phyloP scores from a whole-genome alignment of 2,888 invertebrate genomes.

The Dryadula phaetusa region DNA sequence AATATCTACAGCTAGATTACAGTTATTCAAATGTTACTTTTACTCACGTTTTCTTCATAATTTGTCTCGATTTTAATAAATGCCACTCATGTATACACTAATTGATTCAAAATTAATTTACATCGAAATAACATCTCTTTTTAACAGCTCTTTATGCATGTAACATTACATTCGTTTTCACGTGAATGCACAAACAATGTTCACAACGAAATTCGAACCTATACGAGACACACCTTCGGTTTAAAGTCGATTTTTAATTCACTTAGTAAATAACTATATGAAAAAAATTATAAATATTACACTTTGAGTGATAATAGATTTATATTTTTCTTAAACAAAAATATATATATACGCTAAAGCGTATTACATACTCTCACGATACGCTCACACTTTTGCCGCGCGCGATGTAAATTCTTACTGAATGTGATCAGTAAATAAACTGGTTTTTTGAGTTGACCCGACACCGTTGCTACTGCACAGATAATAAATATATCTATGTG shows the following conservation, averaged over 20 bases:
- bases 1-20: slow-evolving; percentile 54
- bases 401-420: slow-evolving; percentile 50
- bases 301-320: slow-evolving; percentile 24
- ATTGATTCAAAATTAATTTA: slow-evolving; percentile 55
- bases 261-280: slow-evolving; percentile 31
- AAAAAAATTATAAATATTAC: slow-evolving; percentile 23
- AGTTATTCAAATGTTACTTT: slow-evolving; percentile 69
- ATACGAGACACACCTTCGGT: slow-evolving; percentile 64
- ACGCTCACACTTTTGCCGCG: slow-evolving; percentile 52
- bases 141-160: slow-evolving; percentile 53
- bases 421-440: slow-evolving; percentile 77
- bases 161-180: slow-evolving; percentile 62
- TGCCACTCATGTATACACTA: slow-evolving; percentile 67
- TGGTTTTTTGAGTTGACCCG: slow-evolving; percentile 64
- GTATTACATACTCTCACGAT: slow-evolving; percentile 52
- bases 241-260: slow-evolving; percentile 21
- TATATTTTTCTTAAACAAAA: slow-evolving; percentile 3
- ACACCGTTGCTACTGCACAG: slow-evolving; percentile 23
- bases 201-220: slow-evolving; percentile 70
- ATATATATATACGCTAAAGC: slow-evolving; percentile 52
- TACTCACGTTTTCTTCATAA: slow-evolving; percentile 72
- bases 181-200: slow-evolving; percentile 65
- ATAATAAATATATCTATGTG: slow-evolving; percentile 10
- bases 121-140: slow-evolving; percentile 46
- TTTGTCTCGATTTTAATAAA: slow-evolving; percentile 58